Base-by-base conservation (phyloP, 1,140 invertebrate genomes). In the Rhynchophorus ferrugineus region DNA sequence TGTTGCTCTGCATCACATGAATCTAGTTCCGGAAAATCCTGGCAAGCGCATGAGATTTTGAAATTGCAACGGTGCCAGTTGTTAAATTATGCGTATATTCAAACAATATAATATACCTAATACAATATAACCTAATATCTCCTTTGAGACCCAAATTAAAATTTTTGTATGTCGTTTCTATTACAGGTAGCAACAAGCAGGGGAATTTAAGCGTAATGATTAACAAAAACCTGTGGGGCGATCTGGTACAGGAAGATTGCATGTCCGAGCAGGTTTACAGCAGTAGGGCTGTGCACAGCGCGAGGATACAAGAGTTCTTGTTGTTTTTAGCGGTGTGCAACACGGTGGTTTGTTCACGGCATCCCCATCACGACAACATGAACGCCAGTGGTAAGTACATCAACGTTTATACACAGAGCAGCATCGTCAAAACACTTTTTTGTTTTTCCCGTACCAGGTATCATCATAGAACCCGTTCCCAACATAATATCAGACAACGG, bases 261-360 rank as follows among this genome's bases (percentile, higher is more conserved):
- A 7, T 58, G 3, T 41, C 52, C 3, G 61, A 66, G 36, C 54
- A 61, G 18, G 47, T 60, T 17, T 60, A 54, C 38, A 60, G 60
- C n/a, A 48, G 56, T 18, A 58, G 57, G 14, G 49, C 58, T 16
- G 54, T 57, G 6, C 66, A 70, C 43, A 49, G 62, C 3, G 60
- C 61, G 48, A 71, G 78, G 61, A 81, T 95, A 2, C 85, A 91
- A 59, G 93, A 98, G 65, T 97, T 98, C 71, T 83, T 98, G 46
- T 70, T 96, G 45, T 80, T 95, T 1, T 76, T 98, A 68, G 87
- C 94, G 8, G 79, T 96, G 42, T 98, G 95, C 68, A 98, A 98
- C 71, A 98, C 95, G 1, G 95, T 98, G 2, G 89, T 97, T 13
- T 94, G 97, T 18, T 85, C 89, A 44, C 83, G 84, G 52, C 80